These are phyloP conservation scores for Xerus inauris DNA, from an alignment of 2,113 vertebrate genomes.

Conservation along the genomic window DNA sequence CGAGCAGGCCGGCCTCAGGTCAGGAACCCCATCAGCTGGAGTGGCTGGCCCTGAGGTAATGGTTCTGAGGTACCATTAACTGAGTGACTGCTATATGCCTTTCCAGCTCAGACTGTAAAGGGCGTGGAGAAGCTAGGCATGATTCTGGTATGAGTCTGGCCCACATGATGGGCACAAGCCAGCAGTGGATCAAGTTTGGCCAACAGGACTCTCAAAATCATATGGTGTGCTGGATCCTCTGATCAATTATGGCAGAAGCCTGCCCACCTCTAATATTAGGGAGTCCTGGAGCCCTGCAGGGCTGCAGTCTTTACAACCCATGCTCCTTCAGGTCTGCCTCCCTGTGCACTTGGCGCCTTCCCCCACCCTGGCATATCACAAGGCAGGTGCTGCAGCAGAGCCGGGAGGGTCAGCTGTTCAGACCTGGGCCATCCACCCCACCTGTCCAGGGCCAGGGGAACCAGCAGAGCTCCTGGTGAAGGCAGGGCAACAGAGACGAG, in stretches of 20 bases:
- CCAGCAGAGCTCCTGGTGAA: not conserved
- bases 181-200: not conserved
- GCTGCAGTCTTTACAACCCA: not conserved
- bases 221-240: too few species aligned
- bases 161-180: not conserved
- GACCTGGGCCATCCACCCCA: not conserved
- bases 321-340: not conserved
- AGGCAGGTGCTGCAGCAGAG: not conserved
- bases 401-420: not conserved
- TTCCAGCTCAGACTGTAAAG: not conserved
- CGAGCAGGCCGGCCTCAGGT: not conserved
- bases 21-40: not conserved
- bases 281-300: not conserved
- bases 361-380: not conserved
- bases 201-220: not conserved
- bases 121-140: not conserved
- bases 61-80: not conserved
- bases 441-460: not conserved
- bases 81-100: not conserved
- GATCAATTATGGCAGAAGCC: too few species aligned
- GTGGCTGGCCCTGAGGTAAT: not conserved
- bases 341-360: too few species aligned
- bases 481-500: not conserved
- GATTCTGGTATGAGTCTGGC: not conserved
- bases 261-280: not conserved